A percentile compares a stretch with the other conserved stretches of the same genome.
These are phyloP conservation scores for Buathra laborator DNA, from an alignment of 2,888 invertebrate genomes.

Conservation along the genomic window DNA sequence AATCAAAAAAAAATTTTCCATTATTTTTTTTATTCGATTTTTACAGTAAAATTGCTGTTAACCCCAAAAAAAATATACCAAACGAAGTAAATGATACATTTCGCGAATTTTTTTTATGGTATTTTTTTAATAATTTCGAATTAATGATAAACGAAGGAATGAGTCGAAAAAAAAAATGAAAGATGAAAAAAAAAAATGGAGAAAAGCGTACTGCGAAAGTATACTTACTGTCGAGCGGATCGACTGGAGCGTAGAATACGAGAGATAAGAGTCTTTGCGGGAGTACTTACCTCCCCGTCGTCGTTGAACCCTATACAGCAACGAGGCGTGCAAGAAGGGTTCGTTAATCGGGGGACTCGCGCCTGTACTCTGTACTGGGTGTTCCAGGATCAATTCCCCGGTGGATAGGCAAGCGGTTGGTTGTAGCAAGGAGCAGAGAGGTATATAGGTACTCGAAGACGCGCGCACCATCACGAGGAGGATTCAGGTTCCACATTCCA, in stretches of 20 bases:
- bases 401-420: constrained; percentile 38
- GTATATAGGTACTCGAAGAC: constrained; percentile 43
- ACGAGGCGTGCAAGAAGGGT: constrained; percentile 40
- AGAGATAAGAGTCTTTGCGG: constrained; percentile 45
- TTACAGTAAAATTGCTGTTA: too few relatives aligned
- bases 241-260: constrained; percentile 24
- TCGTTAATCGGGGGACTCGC: constrained; percentile 59
- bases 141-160: neutral
- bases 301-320: constrained; percentile 42
- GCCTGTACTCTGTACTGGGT: constrained; percentile 46
- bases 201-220: constrained; percentile 33
- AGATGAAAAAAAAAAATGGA: constrained; percentile 12
- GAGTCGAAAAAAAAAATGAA: neutral
- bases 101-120: neutral
- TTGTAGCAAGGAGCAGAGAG: neutral
- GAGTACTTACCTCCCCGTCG: constrained; percentile 25
- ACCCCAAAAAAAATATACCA: too few relatives aligned
- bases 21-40: too few relatives aligned
- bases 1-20: too few relatives aligned
- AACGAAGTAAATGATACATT: too few relatives aligned
- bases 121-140: too few relatives aligned
- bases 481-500: constrained; percentile 68
- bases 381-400: constrained; percentile 38
- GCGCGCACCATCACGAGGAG: constrained; percentile 62
- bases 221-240: constrained; percentile 51